Percentiles rank a stretch among this genome's conserved stretches.
These are phyloP conservation scores for Margaritifera margaritifera DNA, from an alignment of 2,888 invertebrate species.

Conservation along the genomic window DNA sequence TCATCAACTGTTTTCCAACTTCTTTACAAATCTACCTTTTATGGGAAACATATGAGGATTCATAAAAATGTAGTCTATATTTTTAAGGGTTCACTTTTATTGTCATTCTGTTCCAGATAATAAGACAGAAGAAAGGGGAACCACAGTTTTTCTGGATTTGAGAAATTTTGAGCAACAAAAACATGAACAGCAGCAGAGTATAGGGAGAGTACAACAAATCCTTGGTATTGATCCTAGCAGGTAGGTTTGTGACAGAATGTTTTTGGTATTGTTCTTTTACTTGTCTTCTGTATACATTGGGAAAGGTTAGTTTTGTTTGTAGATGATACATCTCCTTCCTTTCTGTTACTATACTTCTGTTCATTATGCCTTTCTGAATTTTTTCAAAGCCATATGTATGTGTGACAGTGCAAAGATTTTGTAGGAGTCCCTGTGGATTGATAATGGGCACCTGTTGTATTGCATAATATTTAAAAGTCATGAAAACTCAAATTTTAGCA, in stretches of 20 bases:
- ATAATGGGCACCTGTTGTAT: too few species aligned
- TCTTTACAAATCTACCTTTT: too few species aligned
- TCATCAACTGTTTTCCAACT: too few species aligned
- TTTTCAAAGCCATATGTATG: too few species aligned
- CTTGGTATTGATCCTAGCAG: constrained; percentile 41
- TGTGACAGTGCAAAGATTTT: too few species aligned
- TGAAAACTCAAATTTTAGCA: too few species aligned
- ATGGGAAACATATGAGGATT: too few species aligned
- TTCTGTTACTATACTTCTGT: background rate
- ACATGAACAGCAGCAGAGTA: constrained; percentile 56
- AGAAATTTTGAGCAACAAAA: constrained; percentile 61
- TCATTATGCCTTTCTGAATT: too few species aligned
- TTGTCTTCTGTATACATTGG: background rate
- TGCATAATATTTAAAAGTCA: too few species aligned
- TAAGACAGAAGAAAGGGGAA: constrained; percentile 42
- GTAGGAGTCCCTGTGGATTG: too few species aligned
- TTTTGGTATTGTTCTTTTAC: background rate
- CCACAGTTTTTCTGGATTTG: constrained; percentile 66
- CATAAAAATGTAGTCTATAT: too few species aligned
- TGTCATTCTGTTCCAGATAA: constrained; percentile 14
- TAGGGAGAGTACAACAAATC: constrained; percentile 61
- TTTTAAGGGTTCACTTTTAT: too few species aligned
- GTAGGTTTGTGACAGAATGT: constrained; percentile 3
- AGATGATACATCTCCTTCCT: background rate
- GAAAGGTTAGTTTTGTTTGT: constrained; percentile 6